Base-by-base conservation (phyloP, 92 coral and sea anemone genomes). In the Umimayanthus chanpuru region DNA sequence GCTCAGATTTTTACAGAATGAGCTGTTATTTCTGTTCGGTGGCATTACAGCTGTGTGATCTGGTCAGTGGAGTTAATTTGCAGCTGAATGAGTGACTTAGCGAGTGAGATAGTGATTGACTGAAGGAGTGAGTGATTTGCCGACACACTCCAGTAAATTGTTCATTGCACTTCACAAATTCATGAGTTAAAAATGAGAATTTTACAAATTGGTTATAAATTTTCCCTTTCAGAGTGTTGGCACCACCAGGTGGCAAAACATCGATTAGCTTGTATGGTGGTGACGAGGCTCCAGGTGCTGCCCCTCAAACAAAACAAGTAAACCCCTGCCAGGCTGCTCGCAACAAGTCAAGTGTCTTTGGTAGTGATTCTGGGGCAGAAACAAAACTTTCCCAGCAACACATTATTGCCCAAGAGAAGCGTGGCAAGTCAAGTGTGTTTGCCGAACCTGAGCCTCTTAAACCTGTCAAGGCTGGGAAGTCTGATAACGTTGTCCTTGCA, bases 201-300 rank as follows among this genome's bases (percentile, higher is more conserved):
- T 6, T 41, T 41, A 41, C 44, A 1, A 47, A 47, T 15, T 9
- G 10, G 36, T 56, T 56, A 11, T n/a, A n/a, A n/a, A n/a, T 89
- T 64, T 80, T 90, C 32, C 66, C 9, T 84, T 90, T 73, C 85
- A 94, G 98, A 81, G 98, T 95, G 50, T 64, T 97, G 83, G 99
- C 99, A 79, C 99, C 99, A 20, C 99, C 99, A 83, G 99, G 99
- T 26, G 99, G 99, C 0, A 94, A 97, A 81, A 94, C 95, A 23
- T 92, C 96, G 16, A 90, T 97, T 92, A 92, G 90, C 85, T 90
- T 97, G 80, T 92, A 81, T 90, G 94, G 93, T n/a, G 89, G 87
- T 8, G 92, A 86, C 4, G 79, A 83, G n/a, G 85, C 85, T 81
- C 79, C 91, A 12, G 40, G 81, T 26, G 55, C 85, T 26, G 55